phyloP scores from a whole-genome alignment of 2,888 invertebrate genomes.

The Thelaira solivaga region DNA sequence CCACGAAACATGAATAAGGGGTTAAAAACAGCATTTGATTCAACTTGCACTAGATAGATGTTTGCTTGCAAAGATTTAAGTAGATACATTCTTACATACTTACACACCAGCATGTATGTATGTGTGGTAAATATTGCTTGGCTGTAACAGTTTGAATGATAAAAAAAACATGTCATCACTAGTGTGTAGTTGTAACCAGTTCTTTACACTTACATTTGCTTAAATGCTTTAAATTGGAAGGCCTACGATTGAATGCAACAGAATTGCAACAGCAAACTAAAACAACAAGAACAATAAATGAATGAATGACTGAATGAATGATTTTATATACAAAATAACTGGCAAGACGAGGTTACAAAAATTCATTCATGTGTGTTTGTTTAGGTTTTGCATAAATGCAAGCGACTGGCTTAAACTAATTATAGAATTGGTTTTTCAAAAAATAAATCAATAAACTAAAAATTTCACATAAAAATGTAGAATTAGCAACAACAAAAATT shows the following conservation, averaged over 20 bases:
- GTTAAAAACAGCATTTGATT: slow-evolving; percentile 1
- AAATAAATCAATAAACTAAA: no score
- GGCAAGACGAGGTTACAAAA: slow-evolving; percentile 4
- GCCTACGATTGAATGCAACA: slow-evolving; percentile 21
- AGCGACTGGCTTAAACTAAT: no score
- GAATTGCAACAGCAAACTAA: not conserved
- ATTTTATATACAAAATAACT: not conserved
- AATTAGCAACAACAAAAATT: no score
- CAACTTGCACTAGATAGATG: not conserved
- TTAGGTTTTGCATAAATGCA: not conserved
- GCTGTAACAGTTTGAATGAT: slow-evolving; percentile 22
- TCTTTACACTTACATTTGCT: slow-evolving; percentile 13
- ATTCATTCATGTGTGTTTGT: not conserved
- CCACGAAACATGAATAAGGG: not conserved
- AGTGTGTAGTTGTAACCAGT: slow-evolving; percentile 38
- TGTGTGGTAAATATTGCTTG: not conserved
- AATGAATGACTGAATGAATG: slow-evolving; percentile 1
- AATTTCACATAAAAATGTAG: no score
- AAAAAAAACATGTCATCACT: not conserved
- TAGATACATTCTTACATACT: no score
- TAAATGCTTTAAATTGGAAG: slow-evolving; percentile 21
- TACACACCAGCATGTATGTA: not conserved
- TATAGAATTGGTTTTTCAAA: no score
- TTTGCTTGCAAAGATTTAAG: slow-evolving; percentile 26
- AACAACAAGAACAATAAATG: not conserved